Conservation (phyloP, 2,797 vertebrate species). For the Jordanella pulchra region DNA sequence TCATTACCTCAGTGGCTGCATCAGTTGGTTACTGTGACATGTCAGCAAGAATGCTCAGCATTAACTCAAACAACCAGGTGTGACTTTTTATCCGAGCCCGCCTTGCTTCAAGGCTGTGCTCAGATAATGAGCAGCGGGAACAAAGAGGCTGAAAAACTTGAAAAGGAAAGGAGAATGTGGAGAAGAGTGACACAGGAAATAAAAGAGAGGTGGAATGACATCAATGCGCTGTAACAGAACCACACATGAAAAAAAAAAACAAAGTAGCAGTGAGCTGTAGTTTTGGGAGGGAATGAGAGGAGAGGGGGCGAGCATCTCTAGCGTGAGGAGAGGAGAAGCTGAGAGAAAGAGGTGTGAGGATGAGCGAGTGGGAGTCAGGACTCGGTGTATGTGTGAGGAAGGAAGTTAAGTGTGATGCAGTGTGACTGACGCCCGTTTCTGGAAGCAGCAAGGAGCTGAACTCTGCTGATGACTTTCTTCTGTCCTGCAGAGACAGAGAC, state of each 20-base stretch:
- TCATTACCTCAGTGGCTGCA: constrained; percentile 31
- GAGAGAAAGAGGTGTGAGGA: constrained; percentile 58
- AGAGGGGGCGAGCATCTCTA: constrained; percentile 16
- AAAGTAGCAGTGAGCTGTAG: constrained; percentile 14
- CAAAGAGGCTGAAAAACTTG: constrained; percentile 1
- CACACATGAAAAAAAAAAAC: neutral
- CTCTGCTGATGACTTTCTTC: constrained; percentile 71
- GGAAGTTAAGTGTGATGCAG: constrained; percentile 64
- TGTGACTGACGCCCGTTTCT: constrained; percentile 64
- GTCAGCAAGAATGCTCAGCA: constrained; percentile 37
- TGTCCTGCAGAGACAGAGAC: constrained; percentile 62
- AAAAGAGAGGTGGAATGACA: constrained; percentile 24
- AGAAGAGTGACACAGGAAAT: neutral
- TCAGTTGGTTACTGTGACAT: constrained; percentile 48
- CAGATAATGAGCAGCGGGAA: constrained; percentile 56
- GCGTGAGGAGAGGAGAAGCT: constrained; percentile 14
- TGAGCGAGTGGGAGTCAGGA: constrained; percentile 49
- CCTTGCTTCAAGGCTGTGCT: constrained; percentile 30
- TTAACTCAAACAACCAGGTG: constrained; percentile 51
- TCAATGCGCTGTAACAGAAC: constrained; percentile 28
- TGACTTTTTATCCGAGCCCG: constrained; percentile 47
- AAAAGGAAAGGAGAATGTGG: constrained; percentile 9
- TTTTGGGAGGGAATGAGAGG: constrained; percentile 13
- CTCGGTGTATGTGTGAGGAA: constrained; percentile 59
- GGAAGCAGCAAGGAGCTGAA: constrained; percentile 60